Evolutionary conservation across 2,888 invertebrate species (phyloP), one percentile per base, ranked within the genome.

Genomic region (Heteromyza rotundicornis): DNA sequence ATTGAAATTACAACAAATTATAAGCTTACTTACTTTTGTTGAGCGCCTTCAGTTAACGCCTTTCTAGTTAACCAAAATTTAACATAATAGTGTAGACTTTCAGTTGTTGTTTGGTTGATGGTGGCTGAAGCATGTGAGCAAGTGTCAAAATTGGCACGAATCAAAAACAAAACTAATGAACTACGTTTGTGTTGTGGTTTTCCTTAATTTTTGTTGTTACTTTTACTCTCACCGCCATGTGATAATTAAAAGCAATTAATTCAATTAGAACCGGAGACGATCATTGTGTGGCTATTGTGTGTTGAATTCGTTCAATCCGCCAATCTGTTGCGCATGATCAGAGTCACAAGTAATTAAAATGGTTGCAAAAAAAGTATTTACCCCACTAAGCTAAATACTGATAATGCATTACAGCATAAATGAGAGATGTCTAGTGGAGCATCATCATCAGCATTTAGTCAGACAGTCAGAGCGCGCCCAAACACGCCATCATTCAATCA

Each of bases 231-330:
- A n/a, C n/a, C n/a, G n/a, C n/a, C n/a, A n/a, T n/a, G 8, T 58
- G 60, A 64, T 75, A 75, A 77, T 77, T 74, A 76, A 70, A 68
- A 66, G 62, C 65, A 76, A 74, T 74, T 74, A 74, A 70, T 66
- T 68, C 73, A 77, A 74, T 76, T 76, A 70, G 68, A 67, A 64
- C 19, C 47, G 47, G 47, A 47, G 47, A 47, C 47, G 47, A 47
- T 47, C 19, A 47, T 47, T 40, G 40, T 40, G 40, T 40, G 10
- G 40, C 40, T 40, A 14, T 27, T 27, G 27, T 27, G 27, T 27
- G 27, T 27, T 27, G 27, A 7, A 7, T 27, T 27, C 14, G 16
- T 40, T 40, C 40, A 7, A 7, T 10, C 27, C 27, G 27, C 27
- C 40, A 40, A 40, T 10, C 40, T 40, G 40, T 40, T 27, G 40